These are phyloP conservation scores for Gastrophysa polygoni DNA, from an alignment of 2,888 invertebrate species.

Conservation along the genomic window DNA sequence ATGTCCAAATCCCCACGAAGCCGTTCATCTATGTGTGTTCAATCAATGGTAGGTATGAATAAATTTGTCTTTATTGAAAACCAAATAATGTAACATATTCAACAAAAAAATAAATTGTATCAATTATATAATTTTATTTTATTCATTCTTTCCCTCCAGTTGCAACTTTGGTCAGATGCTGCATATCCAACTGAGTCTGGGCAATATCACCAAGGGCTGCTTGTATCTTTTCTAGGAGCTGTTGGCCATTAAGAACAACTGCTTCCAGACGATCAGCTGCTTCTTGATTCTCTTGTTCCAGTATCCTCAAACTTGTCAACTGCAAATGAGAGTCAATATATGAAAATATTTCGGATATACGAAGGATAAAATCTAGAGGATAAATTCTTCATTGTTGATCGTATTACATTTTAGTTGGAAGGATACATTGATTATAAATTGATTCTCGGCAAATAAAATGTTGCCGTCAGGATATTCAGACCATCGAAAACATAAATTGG, in stretches of 20 bases:
- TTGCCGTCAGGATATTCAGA: too few relatives aligned
- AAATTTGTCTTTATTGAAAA: too few relatives aligned
- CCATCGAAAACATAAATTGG: too few relatives aligned
- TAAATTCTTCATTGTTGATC: too few relatives aligned
- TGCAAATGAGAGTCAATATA: constrained; percentile 33
- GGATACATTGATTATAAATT: too few relatives aligned
- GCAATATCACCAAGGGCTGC: constrained; percentile 91
- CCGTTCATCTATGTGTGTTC: too few relatives aligned
- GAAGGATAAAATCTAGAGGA: too few relatives aligned
- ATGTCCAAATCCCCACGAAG: too few relatives aligned
- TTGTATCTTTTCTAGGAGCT: constrained; percentile 85
- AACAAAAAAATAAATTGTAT: constrained; percentile 4
- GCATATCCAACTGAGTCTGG: constrained; percentile 89
- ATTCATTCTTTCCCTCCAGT: constrained; percentile 39
- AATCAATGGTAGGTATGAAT: too few relatives aligned
- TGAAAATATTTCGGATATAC: too few relatives aligned
- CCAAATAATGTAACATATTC: background rate
- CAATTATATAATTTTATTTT: background rate
- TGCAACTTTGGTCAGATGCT: constrained; percentile 61
- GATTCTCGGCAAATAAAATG: too few relatives aligned
- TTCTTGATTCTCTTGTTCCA: constrained; percentile 93
- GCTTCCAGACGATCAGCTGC: constrained; percentile 85
- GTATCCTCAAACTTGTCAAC: constrained; percentile 69
- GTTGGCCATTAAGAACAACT: constrained; percentile 86
- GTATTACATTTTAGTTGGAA: too few relatives aligned